Percentiles rank a stretch among this genome's conserved stretches.
Conservation (phyloP, 2,888 invertebrate species). For the Isoperla grammatica region DNA sequence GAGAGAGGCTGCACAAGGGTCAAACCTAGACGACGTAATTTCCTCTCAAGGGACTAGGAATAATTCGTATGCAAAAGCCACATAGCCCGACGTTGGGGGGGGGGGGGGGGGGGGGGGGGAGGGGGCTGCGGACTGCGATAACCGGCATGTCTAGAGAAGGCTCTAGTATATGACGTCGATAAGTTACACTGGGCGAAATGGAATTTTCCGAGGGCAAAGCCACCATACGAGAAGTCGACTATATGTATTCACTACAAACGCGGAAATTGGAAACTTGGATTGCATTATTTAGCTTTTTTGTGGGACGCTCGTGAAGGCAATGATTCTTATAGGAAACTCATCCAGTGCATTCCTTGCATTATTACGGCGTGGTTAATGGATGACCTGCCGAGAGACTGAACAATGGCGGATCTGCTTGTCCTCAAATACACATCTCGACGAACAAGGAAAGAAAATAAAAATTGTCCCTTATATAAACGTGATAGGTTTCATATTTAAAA, state of each 20-base stretch:
- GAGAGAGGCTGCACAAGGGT: conserved; percentile 23
- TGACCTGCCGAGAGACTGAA: too few relatives aligned
- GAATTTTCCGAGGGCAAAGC: conserved; percentile 10
- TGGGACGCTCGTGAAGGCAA: background rate
- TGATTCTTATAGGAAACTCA: too few relatives aligned
- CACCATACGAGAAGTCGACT: background rate
- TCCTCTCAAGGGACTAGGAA: conserved; percentile 26
- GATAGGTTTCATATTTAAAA: too few relatives aligned
- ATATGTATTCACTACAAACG: background rate
- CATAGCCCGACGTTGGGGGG: conserved; percentile 1
- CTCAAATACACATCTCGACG: too few relatives aligned
- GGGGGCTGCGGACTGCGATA: conserved; percentile 2
- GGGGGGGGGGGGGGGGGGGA: background rate
- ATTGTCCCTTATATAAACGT: too few relatives aligned
- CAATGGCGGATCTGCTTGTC: too few relatives aligned
- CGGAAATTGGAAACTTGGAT: conserved; percentile 16
- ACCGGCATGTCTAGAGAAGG: conserved; percentile 10
- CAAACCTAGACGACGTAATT: conserved; percentile 29
- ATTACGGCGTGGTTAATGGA: too few relatives aligned
- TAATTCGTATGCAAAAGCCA: conserved; percentile 30
- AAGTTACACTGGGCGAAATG: conserved; percentile 4
- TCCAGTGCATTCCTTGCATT: too few relatives aligned
- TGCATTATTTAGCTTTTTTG: conserved; percentile 5
- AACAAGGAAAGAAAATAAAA: too few relatives aligned
- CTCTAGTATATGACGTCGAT: conserved; percentile 10